Base-by-base conservation (phyloP, 2,113 vertebrate genomes). In the Eolophus roseicapilla region DNA sequence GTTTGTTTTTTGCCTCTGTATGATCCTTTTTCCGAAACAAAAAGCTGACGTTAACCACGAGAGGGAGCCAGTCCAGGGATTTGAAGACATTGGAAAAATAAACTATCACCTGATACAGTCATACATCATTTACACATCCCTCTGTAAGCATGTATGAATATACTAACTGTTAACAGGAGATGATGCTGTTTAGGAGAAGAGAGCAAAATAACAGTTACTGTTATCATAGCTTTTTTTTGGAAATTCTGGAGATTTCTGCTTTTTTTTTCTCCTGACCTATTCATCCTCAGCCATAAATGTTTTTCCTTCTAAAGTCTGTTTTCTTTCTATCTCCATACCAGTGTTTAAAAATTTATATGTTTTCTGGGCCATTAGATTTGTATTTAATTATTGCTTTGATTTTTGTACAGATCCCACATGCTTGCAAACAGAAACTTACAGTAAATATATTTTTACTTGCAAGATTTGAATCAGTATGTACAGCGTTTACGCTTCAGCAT, bases 61-160 rank as follows among this genome's bases (percentile, higher is more conserved):
- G 96, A 93, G 96, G 96, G 95, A 95, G 95, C 82, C 50, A 55
- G 52, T 24, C 24, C 27, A 39, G 44, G 60, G 44, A 17, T 46
- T 35, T 20, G 86, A 39, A 39, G 33, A 39, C 52, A 3, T 8
- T 10, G 31, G 33, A 49, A 9, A 50, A 82, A 3, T 17, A 46
- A 21, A 46, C 43, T 31, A 13, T 6, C 33, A 44, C 19, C 17
- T 13, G 59, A n/a, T 59, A 21, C 19, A 13, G 18, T 12, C 7
- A 0, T 15, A 13, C 7, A 8, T 2, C 17, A 16, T 13, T 7
- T 70, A 41, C 18, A 6, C 3, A 13, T 5, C 20, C 27, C 23
- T 29, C 35, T 15, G 5, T 19, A 43, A 19, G 19, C 9, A 39
- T 2, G 19, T 21, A 20, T 6, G 29, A 50, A 27, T 10, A 17